Base-by-base conservation (phyloP, 2,113 vertebrate species). In the Grammomys dolichurus region DNA sequence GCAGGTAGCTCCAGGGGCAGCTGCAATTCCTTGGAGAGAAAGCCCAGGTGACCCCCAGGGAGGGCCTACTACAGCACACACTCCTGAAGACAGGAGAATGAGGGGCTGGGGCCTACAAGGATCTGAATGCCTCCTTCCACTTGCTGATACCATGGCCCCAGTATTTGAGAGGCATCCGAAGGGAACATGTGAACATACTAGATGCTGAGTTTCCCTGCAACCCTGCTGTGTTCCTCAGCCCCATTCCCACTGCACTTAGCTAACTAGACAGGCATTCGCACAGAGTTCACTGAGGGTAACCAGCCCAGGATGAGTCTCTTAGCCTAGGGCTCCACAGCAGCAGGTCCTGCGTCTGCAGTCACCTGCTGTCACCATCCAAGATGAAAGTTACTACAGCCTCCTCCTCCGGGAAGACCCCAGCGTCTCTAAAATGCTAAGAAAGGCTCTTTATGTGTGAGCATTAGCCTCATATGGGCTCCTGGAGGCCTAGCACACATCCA, bases 101-200 rank as follows among this genome's bases (percentile, higher is more conserved):
- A 81, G 65, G 54, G 20, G 20, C 65, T 87, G 46, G 51, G 56
- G 17, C 16, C 63, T 56, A 31, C 26, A 72, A 51, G 31, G 1
- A 0, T 14, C 60, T 31, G 40, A 65, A 46, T 10, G 4, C 4
- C 60, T 73, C 4, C 16, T 10, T 22, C 6, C 2, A 11, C 6
- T 2, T 10, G 11, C 1, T 2, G 7, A 19, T 0, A 0, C 36
- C 72, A 73, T 33, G 46, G 46, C 1, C 17, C 3, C 36, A 12
- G 36, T 28, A n/a, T 82, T 24, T 36, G 3, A 63, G 0, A 46
- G 89, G 48, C 54, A 4, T 65, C 90, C 84, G 51, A 65, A 20
- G n/a, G 43, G n/a, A 48, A 70, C 9, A 48, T 13, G 19, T 54
- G 73, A 19, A 28, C 28, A 20, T 22, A 20, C 40, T 12, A 36